phyloP scores from a whole-genome alignment of 2,113 vertebrate species.

The Plectropomus leopardus region DNA sequence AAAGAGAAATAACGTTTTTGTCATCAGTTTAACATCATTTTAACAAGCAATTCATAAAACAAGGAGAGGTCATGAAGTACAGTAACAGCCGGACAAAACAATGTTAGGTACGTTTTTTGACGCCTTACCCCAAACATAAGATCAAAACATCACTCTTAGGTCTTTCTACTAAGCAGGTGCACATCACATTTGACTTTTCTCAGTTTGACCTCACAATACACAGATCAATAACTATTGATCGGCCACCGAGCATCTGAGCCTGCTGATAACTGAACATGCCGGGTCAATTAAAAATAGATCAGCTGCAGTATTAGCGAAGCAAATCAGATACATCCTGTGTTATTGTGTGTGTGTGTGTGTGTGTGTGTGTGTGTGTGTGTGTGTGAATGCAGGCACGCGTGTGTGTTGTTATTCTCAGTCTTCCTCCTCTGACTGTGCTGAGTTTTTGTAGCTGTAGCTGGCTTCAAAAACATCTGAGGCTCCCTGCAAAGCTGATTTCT shows the following conservation, averaged over 20 bases:
- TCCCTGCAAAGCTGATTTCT: conserved; percentile 2
- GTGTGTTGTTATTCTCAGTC: conserved; percentile 11
- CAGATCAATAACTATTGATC: conserved; percentile 40
- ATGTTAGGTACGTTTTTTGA: background rate
- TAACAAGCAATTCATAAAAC: no score
- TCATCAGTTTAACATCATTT: no score
- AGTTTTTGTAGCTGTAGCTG: background rate
- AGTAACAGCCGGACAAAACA: background rate
- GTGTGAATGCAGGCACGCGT: background rate
- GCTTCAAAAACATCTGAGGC: conserved; percentile 29
- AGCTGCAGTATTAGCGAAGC: background rate
- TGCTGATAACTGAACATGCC: background rate
- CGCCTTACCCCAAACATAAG: background rate
- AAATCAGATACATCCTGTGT: background rate
- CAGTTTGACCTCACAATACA: conserved; percentile 20
- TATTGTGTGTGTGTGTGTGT: background rate
- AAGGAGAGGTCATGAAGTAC: background rate
- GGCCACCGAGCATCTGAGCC: conserved; percentile 6
- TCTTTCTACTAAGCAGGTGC: conserved; percentile 5
- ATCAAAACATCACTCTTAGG: background rate
- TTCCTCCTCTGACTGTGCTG: background rate
- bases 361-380: conserved; percentile 12
- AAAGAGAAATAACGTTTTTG: no score
- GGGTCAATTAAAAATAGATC: conserved; percentile 13
- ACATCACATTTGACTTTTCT: conserved; percentile 30